Conservation (phyloP, 2,797 vertebrate species). For the Sebastes kiyomatsui region DNA sequence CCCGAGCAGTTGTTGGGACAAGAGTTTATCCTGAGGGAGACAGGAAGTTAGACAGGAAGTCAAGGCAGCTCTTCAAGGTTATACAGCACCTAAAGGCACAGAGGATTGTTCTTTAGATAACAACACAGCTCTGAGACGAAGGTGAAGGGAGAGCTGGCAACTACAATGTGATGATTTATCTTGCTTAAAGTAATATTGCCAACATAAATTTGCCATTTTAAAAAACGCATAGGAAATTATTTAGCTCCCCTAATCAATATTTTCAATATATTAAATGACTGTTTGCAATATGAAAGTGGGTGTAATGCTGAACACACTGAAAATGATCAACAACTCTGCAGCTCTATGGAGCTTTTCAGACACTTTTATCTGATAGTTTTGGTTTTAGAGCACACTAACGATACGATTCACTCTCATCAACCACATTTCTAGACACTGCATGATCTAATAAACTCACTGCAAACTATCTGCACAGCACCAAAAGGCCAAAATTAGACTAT, state of each 20-base stretch:
- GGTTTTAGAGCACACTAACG: background rate
- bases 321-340: background rate
- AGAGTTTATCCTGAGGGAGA: conserved; percentile 89
- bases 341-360: background rate
- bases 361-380: background rate
- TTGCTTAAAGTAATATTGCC: background rate
- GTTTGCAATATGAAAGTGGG: background rate
- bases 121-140: background rate
- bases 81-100: background rate
- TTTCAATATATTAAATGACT: background rate
- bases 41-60: background rate
- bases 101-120: background rate
- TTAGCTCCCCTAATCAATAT: background rate
- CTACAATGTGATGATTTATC: background rate
- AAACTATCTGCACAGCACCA: background rate
- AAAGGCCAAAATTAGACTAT: background rate
- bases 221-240: background rate
- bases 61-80: conserved; percentile 10
- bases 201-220: too few species aligned
- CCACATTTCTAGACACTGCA: background rate
- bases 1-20: conserved; percentile 97
- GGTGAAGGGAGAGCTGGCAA: background rate
- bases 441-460: background rate
- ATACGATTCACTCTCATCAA: background rate
- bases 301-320: background rate